Evolutionary conservation across 2,888 invertebrate genomes (phyloP).

Genomic region (Spodoptera littoralis): DNA sequence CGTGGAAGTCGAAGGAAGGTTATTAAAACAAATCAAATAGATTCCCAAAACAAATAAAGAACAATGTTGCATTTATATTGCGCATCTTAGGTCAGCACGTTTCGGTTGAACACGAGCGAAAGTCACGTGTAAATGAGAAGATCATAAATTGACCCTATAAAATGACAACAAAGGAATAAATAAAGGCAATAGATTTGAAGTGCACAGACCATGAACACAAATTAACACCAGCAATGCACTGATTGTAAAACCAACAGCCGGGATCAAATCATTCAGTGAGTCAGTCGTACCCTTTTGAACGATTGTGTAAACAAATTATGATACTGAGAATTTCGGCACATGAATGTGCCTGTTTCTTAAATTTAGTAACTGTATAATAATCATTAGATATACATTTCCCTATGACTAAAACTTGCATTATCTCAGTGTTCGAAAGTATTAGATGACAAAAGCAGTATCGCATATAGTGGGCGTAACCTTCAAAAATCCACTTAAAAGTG

Average conservation of each 20-base stretch:
- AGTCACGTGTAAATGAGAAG: slow-evolving; percentile 33
- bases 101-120: slow-evolving; percentile 16
- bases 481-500: too few relatives aligned
- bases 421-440: too few relatives aligned
- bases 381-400: neutral
- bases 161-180: slow-evolving; percentile 22
- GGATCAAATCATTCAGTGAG: slow-evolving; percentile 29
- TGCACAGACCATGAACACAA: slow-evolving; percentile 40
- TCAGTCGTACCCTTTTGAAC: slow-evolving; percentile 8
- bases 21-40: too few relatives aligned
- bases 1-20: too few relatives aligned
- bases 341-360: slow-evolving; percentile 3
- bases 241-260: slow-evolving; percentile 30
- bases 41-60: too few relatives aligned
- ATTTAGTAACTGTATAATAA: slow-evolving; percentile 13
- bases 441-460: too few relatives aligned
- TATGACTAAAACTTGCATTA: too few relatives aligned
- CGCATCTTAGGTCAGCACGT: too few relatives aligned
- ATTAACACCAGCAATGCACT: slow-evolving; percentile 40
- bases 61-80: too few relatives aligned
- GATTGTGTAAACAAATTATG: slow-evolving; percentile 2
- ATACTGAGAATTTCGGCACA: slow-evolving; percentile 10
- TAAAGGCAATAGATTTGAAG: slow-evolving; percentile 16
- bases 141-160: slow-evolving; percentile 30
- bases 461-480: too few relatives aligned